These are phyloP conservation scores for Brevimyrus niger DNA, from an alignment of 2,113 vertebrate genomes.

Conservation along the genomic window DNA sequence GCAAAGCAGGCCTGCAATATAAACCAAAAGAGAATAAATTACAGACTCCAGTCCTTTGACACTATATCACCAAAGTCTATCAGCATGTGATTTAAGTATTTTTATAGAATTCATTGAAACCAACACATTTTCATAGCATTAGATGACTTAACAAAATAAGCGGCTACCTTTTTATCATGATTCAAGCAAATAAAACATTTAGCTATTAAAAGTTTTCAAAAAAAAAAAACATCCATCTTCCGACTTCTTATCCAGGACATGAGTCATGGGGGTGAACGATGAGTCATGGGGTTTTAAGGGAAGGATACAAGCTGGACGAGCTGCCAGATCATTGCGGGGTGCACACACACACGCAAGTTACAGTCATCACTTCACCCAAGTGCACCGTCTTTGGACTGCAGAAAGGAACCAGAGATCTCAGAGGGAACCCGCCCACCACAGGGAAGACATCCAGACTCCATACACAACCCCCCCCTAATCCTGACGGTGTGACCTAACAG, in stretches of 20 bases:
- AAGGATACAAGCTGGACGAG: neutral
- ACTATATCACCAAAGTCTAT: neutral
- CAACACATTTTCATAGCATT: neutral
- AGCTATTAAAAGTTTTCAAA: neutral
- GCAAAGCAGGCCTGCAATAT: neutral
- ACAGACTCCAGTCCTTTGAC: neutral
- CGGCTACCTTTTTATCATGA: neutral
- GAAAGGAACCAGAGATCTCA: neutral
- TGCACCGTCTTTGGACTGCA: neutral
- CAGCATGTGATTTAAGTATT: neutral
- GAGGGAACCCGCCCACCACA: neutral
- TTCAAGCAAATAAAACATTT: neutral
- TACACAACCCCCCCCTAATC: neutral
- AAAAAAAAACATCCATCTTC: neutral
- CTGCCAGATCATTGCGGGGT: neutral
- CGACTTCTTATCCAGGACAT: neutral
- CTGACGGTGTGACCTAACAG: neutral
- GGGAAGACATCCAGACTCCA: neutral
- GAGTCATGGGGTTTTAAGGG: neutral
- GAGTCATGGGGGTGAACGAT: neutral
- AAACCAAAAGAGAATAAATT: neutral
- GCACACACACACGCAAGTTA: neutral
- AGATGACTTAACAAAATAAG: no score
- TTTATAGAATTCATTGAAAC: neutral
- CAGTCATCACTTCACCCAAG: neutral